These are phyloP conservation scores for Boulengerochromis microlepis DNA, from an alignment of 2,113 vertebrate species.

Conservation along the genomic window DNA sequence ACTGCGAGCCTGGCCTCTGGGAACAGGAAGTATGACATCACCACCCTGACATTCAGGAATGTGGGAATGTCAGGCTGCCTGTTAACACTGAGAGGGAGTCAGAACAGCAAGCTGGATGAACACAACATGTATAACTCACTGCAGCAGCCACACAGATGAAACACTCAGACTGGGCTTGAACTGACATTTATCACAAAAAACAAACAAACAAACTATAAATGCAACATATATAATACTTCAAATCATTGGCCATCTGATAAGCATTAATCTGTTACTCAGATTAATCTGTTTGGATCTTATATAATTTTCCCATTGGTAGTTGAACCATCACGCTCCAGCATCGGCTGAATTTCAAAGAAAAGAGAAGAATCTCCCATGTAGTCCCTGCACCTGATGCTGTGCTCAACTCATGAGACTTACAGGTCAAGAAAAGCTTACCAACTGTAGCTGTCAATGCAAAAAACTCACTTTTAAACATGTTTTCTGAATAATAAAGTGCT, in stretches of 20 bases:
- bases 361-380: background rate
- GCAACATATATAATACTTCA: background rate
- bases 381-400: background rate
- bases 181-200: background rate
- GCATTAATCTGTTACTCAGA: background rate
- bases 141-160: background rate
- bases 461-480: background rate
- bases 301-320: background rate
- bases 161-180: background rate
- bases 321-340: background rate
- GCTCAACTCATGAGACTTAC: background rate
- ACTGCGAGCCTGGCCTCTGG: slow-evolving; percentile 43
- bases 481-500: background rate
- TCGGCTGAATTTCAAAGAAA: background rate
- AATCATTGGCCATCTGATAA: background rate
- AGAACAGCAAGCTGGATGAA: background rate
- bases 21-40: slow-evolving; percentile 73
- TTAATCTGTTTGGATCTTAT: background rate
- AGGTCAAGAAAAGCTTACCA: background rate
- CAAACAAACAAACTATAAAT: background rate
- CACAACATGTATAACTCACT: background rate
- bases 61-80: slow-evolving; percentile 58
- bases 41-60: slow-evolving; percentile 65
- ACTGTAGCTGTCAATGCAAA: background rate
- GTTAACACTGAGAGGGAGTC: slow-evolving; percentile 23